Percentiles rank a stretch among this genome's conserved stretches.
These are phyloP conservation scores for Drosophila tristis DNA, from an alignment of 1,140 invertebrate species.

Conservation along the genomic window DNA sequence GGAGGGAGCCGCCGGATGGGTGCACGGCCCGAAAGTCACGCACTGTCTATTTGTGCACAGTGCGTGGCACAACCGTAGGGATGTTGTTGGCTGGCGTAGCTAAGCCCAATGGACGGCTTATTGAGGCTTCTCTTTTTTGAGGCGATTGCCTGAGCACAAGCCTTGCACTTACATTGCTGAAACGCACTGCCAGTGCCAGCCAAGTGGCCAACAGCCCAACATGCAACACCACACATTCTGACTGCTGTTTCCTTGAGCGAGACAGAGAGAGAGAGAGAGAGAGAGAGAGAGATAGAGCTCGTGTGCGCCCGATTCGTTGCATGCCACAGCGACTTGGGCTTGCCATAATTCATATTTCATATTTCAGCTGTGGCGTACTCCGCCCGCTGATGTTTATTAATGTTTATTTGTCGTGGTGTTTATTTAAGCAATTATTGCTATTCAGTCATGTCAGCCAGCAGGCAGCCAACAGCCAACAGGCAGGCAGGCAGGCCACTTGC, in stretches of 20 bases:
- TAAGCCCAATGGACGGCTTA: no score
- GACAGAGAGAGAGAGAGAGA: conserved; percentile 8
- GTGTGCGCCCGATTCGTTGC: conserved; percentile 69
- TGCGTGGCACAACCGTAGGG: not conserved
- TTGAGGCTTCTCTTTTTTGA: no score
- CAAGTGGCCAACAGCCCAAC: conserved; percentile 19
- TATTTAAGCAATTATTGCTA: conserved; percentile 74
- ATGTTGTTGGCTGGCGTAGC: not conserved
- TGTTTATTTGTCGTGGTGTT: conserved; percentile 67
- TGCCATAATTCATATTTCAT: conserved; percentile 44
- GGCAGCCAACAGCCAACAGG: conserved; percentile 8
- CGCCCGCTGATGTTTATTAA: conserved; percentile 65
- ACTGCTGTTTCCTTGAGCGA: conserved; percentile 27
- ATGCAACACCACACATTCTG: conserved; percentile 3
- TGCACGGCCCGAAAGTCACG: conserved; percentile 20
- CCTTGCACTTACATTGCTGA: not conserved
- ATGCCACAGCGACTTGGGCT: conserved; percentile 45
- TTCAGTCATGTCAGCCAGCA: conserved; percentile 37
- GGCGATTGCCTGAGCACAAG: no score
- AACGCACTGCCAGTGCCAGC: not conserved
- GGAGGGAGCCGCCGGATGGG: not conserved
- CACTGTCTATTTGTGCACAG: conserved; percentile 62
- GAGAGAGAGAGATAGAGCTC: not conserved
- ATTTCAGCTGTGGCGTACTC: conserved; percentile 4
- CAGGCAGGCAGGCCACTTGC: conserved; percentile 1